Base-by-base conservation (phyloP, 2,113 vertebrate species). In the Todiramphus chloris region DNA sequence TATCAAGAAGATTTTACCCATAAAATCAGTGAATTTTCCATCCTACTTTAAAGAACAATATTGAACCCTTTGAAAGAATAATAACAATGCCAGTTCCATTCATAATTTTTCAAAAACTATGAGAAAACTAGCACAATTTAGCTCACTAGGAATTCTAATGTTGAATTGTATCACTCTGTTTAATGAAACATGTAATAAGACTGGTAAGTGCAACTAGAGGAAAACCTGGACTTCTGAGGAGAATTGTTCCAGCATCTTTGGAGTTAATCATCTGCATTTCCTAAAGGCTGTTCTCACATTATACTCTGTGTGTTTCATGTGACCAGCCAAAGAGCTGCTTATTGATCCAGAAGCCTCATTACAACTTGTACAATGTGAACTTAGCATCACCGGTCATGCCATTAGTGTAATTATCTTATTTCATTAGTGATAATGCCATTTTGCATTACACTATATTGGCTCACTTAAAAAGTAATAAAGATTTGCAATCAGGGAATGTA, bases 381-480 rank as follows among this genome's bases (percentile, higher is more conserved):
- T 89, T 84, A 96, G 66, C 90, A 96, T 96, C 96, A 83, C 67
- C 18, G 80, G 96, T 94, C 96, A 96, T 92, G 95, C 96, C 95
- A 97, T 97, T 97, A 97, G 94, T 87, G 94, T 96, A 97, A 97
- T 97, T 97, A 97, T 94, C 94, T 97, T 96, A 97, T 97, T 97
- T 97, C 95, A 96, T 97, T 97, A 95, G 80, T 10, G 83, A 94
- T 96, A 96, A 96, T 89, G 93, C 74, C 96, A 94, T 95, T 97
- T 97, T 94, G 90, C 94, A 95, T 97, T 96, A 96, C 63, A 90
- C 83, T 81, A 87, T 92, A 96, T 97, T 83, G 93, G 89, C 85
- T 96, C 91, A 94, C 94, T 97, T 96, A 92, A 96, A 97, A 97
- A 94, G 84, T 91, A 97, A 96, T 96, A 92, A 97, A 96, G 89